Evolutionary conservation across 2,797 vertebrate genomes (phyloP).

Genomic region (Stomatorhinus walkeri): DNA sequence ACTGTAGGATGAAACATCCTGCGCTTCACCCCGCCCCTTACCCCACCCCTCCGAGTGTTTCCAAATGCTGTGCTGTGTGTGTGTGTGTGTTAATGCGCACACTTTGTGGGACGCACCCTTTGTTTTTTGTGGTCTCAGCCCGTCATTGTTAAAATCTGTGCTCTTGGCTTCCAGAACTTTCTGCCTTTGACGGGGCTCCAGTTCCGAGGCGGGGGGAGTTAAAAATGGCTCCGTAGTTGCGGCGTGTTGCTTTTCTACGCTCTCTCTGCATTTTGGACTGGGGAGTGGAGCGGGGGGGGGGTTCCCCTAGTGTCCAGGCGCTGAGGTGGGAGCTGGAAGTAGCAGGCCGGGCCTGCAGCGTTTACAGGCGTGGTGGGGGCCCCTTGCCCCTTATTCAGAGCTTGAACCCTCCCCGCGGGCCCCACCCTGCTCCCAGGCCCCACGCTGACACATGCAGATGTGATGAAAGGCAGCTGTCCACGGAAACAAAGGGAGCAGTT

Average conservation of each 20-base stretch:
- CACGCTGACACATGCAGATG: conserved; percentile 49
- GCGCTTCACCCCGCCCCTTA: not conserved
- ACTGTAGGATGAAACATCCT: conserved; percentile 1
- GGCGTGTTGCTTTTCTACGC: not conserved
- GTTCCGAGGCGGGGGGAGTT: conserved; percentile 23
- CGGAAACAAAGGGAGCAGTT: conserved; percentile 48
- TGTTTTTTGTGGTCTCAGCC: conserved; percentile 41
- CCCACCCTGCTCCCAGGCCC: conserved; percentile 19
- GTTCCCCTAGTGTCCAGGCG: not conserved
- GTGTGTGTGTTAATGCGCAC: not conserved
- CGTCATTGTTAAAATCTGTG: conserved; percentile 40
- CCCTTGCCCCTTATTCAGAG: not conserved
- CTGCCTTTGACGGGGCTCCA: conserved; percentile 40
- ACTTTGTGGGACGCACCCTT: conserved; percentile 34
- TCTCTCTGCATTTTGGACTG: not conserved
- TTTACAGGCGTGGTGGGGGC: not conserved
- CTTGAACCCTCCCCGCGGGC: not conserved
- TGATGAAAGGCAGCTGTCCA: conserved; percentile 61
- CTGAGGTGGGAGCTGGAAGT: not conserved
- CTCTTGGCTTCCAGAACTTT: conserved; percentile 41
- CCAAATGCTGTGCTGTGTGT: not conserved
- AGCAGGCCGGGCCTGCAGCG: not conserved
- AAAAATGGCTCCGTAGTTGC: not conserved
- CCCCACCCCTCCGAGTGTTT: not conserved
- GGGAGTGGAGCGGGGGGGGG: not conserved